Conservation (phyloP, 1,140 invertebrate genomes). For the Hyles euphorbiae region DNA sequence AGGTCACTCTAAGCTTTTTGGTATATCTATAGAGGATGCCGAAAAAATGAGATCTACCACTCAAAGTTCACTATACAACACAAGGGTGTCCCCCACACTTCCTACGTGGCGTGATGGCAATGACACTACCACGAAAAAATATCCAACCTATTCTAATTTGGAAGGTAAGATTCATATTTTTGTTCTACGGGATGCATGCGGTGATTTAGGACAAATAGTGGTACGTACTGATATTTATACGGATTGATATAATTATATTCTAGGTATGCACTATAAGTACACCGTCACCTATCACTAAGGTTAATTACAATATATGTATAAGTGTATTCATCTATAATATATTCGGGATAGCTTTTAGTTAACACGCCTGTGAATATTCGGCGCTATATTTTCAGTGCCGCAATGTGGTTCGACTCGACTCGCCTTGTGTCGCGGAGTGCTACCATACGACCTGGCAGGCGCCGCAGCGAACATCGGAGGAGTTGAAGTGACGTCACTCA, state of each 20-base stretch:
- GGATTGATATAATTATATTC: too few relatives aligned
- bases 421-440: constrained; percentile 75
- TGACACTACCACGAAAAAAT: constrained; percentile 63
- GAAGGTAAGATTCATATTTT: constrained; percentile 49
- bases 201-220: constrained; percentile 13
- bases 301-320: too few relatives aligned
- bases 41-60: constrained; percentile 71
- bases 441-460: constrained; percentile 80
- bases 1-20: constrained; percentile 78
- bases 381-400: constrained; percentile 36
- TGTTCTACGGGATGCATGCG: constrained; percentile 33
- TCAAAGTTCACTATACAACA: constrained; percentile 70
- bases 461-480: constrained; percentile 43
- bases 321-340: too few relatives aligned
- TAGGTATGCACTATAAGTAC: background rate
- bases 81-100: constrained; percentile 77
- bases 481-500: constrained; percentile 57
- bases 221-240: background rate
- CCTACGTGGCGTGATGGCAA: constrained; percentile 68
- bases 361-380: too few relatives aligned
- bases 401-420: constrained; percentile 67
- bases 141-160: constrained; percentile 51
- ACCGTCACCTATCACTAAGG: background rate
- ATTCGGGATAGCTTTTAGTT: too few relatives aligned
- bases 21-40: constrained; percentile 77